phyloP scores from a whole-genome alignment of 1,140 invertebrate genomes.

The Anastatus disparis region DNA sequence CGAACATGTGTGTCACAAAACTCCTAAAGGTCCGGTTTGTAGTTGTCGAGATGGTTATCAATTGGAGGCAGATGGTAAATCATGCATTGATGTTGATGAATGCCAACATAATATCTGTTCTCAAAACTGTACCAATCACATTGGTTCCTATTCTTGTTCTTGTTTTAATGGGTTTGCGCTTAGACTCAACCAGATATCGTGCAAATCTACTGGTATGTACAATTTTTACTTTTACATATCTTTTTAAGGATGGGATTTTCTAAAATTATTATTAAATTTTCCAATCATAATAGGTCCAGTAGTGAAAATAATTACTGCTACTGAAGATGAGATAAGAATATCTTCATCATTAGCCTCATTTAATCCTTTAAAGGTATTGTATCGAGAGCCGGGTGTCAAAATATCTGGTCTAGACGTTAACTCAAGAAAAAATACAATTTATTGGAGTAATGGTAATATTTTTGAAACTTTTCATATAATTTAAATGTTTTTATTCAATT shows the following conservation, averaged over 20 bases:
- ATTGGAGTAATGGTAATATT: constrained; percentile 55
- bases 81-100: constrained; percentile 83
- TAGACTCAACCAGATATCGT: constrained; percentile 74
- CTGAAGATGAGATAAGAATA: constrained; percentile 49
- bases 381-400: background rate
- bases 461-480: background rate
- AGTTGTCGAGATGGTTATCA: constrained; percentile 78
- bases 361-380: background rate
- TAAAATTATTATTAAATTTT: background rate
- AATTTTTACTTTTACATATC: background rate
- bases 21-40: constrained; percentile 83
- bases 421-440: constrained; percentile 40
- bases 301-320: constrained; percentile 52
- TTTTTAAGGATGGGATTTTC: no score
- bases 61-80: constrained; percentile 66
- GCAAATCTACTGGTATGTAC: constrained; percentile 70
- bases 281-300: constrained; percentile 41
- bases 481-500: no score
- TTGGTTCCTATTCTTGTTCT: constrained; percentile 84
- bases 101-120: constrained; percentile 80
- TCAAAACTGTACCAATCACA: constrained; percentile 85
- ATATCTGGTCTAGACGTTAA: constrained; percentile 54
- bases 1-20: constrained; percentile 80
- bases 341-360: constrained; percentile 35
- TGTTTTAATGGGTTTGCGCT: constrained; percentile 83